Base-by-base conservation (phyloP, 1,140 invertebrate genomes). In the Dolichoris vasculosae region DNA sequence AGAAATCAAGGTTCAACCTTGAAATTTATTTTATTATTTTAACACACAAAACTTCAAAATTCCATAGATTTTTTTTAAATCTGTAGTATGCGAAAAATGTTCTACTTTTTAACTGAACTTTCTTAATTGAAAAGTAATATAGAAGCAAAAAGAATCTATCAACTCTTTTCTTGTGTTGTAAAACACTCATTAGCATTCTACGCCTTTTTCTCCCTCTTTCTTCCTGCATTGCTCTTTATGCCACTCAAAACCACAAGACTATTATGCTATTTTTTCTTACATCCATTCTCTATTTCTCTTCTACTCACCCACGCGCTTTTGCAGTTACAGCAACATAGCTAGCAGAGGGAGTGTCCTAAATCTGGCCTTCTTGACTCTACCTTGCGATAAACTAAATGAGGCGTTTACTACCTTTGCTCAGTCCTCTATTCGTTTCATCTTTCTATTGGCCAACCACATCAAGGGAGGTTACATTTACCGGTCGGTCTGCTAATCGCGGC, bases 341-440 rank as follows among this genome's bases (percentile, higher is more conserved):
- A 76, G 71, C 46, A 51, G 32, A 79, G 55, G 77, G 77, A 63
- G 77, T 79, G 77, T 79, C 77, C 55, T 87, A 87, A 87, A 87
- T 83, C 79, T 87, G 89, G 87, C 79, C 86, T 87, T 79, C 78
- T 43, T 11, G 69, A 6, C 38, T 43, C 69, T 6, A 43, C 40
- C 38, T 73, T 9, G 35, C 51, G 35, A 6, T 46, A 51, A 76
- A 51, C 75, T 46, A 51, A 51, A 51, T 32, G 75, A 43, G 32
- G 69, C 69, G 69, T 43, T 26, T 51, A 46, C 15, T 35, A n/a
- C 46, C n/a, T 76, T 76, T 23, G 8, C n/a, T 6, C 46, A 48
- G n/a, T 76, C 46, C 75, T 76, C 38, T 26, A 20, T 73, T 43
- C 38, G 7, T 8, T 26, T 73, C 17, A 23, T 26, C n/a, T 83